phyloP scores from a whole-genome alignment of 2,797 vertebrate genomes.

The Manis javanica region DNA sequence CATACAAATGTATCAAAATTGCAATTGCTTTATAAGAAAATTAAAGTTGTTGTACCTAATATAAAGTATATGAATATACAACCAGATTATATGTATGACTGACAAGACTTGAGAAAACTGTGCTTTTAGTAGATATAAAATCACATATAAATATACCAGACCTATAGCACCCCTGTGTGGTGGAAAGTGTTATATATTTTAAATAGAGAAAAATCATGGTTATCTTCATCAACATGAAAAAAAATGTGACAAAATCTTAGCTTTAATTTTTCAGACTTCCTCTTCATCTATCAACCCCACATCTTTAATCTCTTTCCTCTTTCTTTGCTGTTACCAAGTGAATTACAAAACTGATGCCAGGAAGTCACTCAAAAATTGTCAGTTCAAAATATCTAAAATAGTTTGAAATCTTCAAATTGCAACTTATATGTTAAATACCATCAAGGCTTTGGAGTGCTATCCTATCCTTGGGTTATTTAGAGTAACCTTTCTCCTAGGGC shows the following conservation, averaged over 20 bases:
- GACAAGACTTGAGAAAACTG: not conserved
- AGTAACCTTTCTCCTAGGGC: not conserved
- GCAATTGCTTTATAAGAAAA: constrained; percentile 10
- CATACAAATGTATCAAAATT: not conserved
- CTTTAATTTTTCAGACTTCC: not conserved
- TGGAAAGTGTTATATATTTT: constrained; percentile 49
- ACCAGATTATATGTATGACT: not conserved
- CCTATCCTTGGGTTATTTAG: not conserved
- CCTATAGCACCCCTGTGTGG: constrained; percentile 77
- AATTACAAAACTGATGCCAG: constrained; percentile 1
- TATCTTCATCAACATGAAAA: constrained; percentile 38
- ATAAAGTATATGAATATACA: not conserved
- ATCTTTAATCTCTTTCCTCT: not conserved
- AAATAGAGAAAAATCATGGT: not conserved
- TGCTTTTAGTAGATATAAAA: constrained; percentile 19
- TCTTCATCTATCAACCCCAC: not conserved
- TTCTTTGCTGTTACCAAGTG: not conserved
- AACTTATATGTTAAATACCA: not conserved
- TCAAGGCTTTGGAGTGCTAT: not conserved
- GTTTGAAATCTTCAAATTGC: not conserved
- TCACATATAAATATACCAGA: constrained; percentile 22
- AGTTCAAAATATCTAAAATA: not conserved
- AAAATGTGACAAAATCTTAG: not conserved
- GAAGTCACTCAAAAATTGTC: not conserved
- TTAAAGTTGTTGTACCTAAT: not conserved